phyloP scores from a whole-genome alignment of 1,140 invertebrate species.

The Brachystomella parvula region DNA sequence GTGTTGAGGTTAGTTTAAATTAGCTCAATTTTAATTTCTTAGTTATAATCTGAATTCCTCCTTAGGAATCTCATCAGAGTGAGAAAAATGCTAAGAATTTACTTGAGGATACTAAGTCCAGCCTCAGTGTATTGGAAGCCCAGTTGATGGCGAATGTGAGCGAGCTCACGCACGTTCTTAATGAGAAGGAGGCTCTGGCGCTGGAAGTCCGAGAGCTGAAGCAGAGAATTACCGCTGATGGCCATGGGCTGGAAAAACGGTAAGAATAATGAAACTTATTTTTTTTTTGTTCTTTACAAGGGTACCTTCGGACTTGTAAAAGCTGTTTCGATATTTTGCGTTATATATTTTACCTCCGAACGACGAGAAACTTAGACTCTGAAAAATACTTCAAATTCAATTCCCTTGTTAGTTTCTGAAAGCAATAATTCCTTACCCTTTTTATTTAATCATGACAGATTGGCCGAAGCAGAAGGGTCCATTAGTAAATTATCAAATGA shows the following conservation, averaged over 20 bases:
- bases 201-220: not conserved
- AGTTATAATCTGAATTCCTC: not conserved
- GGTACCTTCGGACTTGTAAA: no score
- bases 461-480: no score
- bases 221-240: not conserved
- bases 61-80: slow-evolving; percentile 20
- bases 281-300: no score
- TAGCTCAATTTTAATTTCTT: slow-evolving; percentile 2
- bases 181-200: not conserved
- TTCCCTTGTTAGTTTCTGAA: no score
- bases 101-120: slow-evolving; percentile 17
- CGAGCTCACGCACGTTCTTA: not conserved
- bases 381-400: no score
- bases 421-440: no score
- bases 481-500: no score
- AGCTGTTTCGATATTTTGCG: no score
- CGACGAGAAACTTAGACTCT: no score
- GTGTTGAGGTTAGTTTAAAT: not conserved
- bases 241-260: not conserved
- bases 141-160: slow-evolving; percentile 7
- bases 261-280: slow-evolving; percentile 1
- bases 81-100: slow-evolving; percentile 27
- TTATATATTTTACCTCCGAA: no score
- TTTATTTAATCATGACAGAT: no score
- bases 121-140: slow-evolving; percentile 2